Percentiles rank a stretch among this genome's conserved stretches.
phyloP scores from a whole-genome alignment of 2,888 invertebrate genomes.

The Drosophila fulvimacula region DNA sequence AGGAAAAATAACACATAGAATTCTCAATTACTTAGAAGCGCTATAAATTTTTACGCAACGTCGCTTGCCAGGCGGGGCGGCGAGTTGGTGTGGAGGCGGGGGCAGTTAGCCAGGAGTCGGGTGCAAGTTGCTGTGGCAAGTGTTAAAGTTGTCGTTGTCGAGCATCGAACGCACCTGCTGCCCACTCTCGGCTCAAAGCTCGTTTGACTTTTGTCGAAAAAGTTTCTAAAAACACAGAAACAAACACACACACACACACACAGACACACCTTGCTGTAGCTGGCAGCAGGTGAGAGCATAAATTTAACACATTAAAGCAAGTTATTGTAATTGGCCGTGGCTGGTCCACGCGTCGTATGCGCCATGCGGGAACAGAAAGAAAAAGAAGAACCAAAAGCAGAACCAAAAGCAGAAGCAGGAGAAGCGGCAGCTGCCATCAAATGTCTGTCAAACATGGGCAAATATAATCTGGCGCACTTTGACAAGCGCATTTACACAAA shows the following conservation, averaged over 20 bases:
- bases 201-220: slow-evolving; percentile 62
- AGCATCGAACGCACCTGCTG: slow-evolving; percentile 65
- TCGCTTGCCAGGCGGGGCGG: slow-evolving; percentile 13
- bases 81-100: background rate
- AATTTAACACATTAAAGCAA: slow-evolving; percentile 59
- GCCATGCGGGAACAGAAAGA: slow-evolving; percentile 17
- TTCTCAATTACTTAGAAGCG: slow-evolving; percentile 68
- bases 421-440: slow-evolving; percentile 16
- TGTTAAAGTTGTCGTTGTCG: slow-evolving; percentile 67
- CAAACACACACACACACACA: slow-evolving; percentile 1
- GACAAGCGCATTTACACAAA: slow-evolving; percentile 76
- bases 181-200: slow-evolving; percentile 37
- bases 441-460: slow-evolving; percentile 49
- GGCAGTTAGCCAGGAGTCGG: background rate
- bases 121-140: slow-evolving; percentile 35
- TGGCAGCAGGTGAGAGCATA: slow-evolving; percentile 73
- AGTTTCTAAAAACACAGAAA: slow-evolving; percentile 37
- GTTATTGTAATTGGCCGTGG: slow-evolving; percentile 49
- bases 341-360: slow-evolving; percentile 36
- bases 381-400: background rate
- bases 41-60: slow-evolving; percentile 55
- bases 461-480: slow-evolving; percentile 70
- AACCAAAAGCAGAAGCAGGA: background rate
- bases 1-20: slow-evolving; percentile 9
- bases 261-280: slow-evolving; percentile 1